A percentile compares a stretch with the other conserved stretches of the same genome.
Conservation (phyloP, 2,113 vertebrate genomes). For the Python bivittatus region DNA sequence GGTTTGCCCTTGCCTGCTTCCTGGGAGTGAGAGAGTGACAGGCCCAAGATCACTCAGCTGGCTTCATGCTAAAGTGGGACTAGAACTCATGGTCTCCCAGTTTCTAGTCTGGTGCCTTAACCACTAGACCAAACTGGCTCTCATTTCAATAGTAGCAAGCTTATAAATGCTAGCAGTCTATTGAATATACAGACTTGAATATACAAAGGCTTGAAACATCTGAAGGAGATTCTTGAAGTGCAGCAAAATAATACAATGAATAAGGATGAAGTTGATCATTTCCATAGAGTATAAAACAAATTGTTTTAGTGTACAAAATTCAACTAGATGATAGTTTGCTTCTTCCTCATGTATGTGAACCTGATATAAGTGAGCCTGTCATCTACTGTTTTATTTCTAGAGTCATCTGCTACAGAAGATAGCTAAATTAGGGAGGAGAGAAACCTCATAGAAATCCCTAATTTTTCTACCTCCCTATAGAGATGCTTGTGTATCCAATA, state of each 20-base stretch:
- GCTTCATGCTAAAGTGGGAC: neutral
- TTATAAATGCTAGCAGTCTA: neutral
- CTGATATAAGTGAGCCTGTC: neutral
- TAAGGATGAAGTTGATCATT: neutral
- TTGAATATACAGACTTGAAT: conserved; percentile 4
- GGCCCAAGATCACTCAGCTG: neutral
- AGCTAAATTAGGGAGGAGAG: neutral
- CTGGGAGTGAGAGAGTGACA: neutral
- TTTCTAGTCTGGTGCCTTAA: neutral
- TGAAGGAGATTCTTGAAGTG: neutral
- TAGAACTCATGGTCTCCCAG: neutral
- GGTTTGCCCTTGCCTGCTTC: neutral
- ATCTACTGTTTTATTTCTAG: neutral
- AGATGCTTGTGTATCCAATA: neutral
- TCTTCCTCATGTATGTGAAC: neutral
- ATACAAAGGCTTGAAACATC: neutral
- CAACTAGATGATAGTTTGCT: neutral
- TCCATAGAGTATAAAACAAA: neutral
- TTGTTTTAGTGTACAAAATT: neutral
- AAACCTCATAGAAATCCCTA: neutral
- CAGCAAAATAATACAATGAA: neutral
- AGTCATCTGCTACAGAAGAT: neutral
- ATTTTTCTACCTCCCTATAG: neutral
- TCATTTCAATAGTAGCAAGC: neutral
- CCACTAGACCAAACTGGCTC: neutral